Percentiles rank a stretch among this genome's conserved stretches.
Conservation (phyloP, 2,113 vertebrate genomes). For the Pollimyrus isidori region DNA sequence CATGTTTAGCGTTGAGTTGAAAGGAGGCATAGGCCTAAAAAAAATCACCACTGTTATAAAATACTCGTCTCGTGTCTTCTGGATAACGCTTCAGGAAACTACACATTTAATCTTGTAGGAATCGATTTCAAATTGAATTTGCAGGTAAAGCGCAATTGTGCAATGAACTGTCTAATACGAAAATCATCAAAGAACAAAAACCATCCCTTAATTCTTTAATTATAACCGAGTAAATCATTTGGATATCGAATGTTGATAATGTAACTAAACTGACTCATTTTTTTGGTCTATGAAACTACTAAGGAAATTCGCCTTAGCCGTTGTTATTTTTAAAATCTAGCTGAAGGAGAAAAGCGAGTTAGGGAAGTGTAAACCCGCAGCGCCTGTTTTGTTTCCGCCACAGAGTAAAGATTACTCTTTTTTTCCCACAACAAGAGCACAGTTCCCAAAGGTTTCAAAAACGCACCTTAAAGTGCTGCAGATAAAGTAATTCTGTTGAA, state of each 20-base stretch:
- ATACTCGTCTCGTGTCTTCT: background rate
- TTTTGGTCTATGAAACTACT: background rate
- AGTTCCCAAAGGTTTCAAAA: background rate
- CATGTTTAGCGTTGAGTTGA: background rate
- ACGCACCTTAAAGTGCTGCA: background rate
- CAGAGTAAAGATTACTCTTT: background rate
- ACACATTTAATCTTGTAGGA: background rate
- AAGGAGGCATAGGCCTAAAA: background rate
- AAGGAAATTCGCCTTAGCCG: background rate
- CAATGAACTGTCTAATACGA: background rate
- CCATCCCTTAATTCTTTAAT: background rate
- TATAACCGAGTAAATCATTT: background rate
- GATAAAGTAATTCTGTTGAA: background rate
- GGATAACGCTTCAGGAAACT: background rate
- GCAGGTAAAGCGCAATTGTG: background rate
- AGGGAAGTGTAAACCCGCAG: background rate
- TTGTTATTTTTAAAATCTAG: background rate
- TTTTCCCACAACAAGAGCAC: background rate
- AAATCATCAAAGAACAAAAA: background rate
- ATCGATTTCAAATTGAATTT: background rate
- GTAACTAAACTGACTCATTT: background rate
- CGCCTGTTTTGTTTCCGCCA: background rate
- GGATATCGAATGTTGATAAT: background rate
- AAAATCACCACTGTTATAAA: background rate
- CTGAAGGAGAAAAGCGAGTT: background rate